Percentiles rank a stretch among this genome's conserved stretches.
These are phyloP conservation scores for pig (Sus scrofa) DNA, from an alignment of 2,113 vertebrate genomes.

Conservation along the genomic window DNA sequence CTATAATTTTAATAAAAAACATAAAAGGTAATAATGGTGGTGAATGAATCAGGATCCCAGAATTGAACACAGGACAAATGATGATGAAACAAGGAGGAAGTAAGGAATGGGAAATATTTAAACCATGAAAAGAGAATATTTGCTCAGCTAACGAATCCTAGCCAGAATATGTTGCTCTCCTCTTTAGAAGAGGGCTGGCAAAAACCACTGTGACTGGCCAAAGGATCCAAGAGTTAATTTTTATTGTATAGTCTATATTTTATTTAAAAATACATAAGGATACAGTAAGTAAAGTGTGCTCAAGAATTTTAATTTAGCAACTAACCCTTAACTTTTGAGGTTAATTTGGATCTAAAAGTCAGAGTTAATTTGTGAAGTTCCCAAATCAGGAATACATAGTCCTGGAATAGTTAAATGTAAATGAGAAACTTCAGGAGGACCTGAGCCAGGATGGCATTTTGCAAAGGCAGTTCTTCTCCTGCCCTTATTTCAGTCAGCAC, in stretches of 20 bases:
- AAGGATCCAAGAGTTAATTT: not conserved
- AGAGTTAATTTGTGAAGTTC: conserved; percentile 27
- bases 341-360: not conserved
- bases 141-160: not conserved
- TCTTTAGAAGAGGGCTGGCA: not conserved
- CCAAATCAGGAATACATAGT: not conserved
- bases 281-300: not conserved
- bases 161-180: not conserved
- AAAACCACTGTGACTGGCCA: not conserved
- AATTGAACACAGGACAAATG: not conserved
- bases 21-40: not conserved
- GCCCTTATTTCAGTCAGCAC: not conserved
- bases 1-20: not conserved
- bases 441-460: not conserved
- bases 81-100: not conserved
- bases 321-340: not conserved
- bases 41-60: not conserved
- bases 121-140: not conserved
- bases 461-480: not conserved
- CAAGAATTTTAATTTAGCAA: conserved; percentile 22
- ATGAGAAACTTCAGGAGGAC: not conserved
- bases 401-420: not conserved
- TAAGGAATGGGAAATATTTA: not conserved
- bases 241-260: not conserved
- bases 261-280: not conserved